Base-by-base conservation (phyloP, 2,113 vertebrate genomes). In the Thalassoma bifasciatum region DNA sequence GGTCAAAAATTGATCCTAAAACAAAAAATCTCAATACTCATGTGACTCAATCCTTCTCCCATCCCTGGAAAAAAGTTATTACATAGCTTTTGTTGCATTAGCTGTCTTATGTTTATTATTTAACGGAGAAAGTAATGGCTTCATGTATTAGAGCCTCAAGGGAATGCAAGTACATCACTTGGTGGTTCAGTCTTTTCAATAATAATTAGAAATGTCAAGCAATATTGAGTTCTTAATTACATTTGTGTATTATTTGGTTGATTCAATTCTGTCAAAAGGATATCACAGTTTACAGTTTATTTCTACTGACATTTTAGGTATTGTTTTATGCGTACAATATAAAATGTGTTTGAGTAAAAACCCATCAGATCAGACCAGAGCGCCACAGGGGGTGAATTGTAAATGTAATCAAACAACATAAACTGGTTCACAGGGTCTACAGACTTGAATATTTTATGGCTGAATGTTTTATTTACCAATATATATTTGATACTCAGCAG, bases 391-490 rank as follows among this genome's bases (percentile, higher is more conserved):
- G 2, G 3, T 56, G 52, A 83, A 70, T 57, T 61, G 66, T 71
- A 51, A 72, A 75, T 88, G 69, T 75, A 85, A 85, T 63, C 59
- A 70, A 73, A 67, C 16, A n/a, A 74, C 5, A 17, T 69, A 60
- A 89, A 86, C 66, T 76, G 84, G 78, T 91, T 87, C 67, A 81
- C 19, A 8, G 68, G 60, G 66, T 82, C 73, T 78, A 75, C 24
- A 59, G 19, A 66, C 0, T 26, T 88, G 38, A 88, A 83, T 84
- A 90, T 89, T 92, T 91, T 0, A 88, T 88, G 47, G 19, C 13
- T 4, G 53, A 71, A 88, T 91, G 74, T 84, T 89, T 90, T 89
- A 90, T 91, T 90, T 85, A 89, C 72, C 11, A 67, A 78, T 62
- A 82, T 85, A 75, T 80, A 85, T 90, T 59, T 19, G 82, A 86